These are phyloP conservation scores for Brachypodius melanocephalos DNA, from an alignment of 2,113 vertebrate genomes.

Conservation along the genomic window DNA sequence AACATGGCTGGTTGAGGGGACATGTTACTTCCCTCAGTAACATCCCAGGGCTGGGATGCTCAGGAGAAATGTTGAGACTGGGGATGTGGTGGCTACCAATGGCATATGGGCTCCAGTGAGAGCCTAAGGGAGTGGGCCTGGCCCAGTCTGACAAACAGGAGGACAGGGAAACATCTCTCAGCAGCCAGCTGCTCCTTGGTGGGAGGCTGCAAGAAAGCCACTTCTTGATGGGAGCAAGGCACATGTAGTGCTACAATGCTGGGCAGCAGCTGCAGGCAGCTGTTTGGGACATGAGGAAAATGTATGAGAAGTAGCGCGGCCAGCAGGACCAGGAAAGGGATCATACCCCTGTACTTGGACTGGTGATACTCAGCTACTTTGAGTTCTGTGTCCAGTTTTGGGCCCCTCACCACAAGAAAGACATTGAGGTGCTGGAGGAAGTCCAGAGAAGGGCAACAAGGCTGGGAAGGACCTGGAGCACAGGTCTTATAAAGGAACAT, in stretches of 20 bases:
- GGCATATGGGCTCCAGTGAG: fast-evolving
- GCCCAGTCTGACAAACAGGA: neutral
- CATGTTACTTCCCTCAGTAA: neutral
- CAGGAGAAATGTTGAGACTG: neutral
- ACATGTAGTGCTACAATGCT: fast-evolving
- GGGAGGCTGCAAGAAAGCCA: neutral
- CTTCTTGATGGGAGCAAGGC: neutral
- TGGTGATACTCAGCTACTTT: neutral
- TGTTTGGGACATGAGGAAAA: neutral
- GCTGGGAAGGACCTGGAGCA: neutral
- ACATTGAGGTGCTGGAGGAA: neutral
- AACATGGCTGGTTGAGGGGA: fast-evolving
- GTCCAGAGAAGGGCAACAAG: neutral
- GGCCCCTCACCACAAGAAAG: neutral
- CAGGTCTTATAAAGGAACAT: fast-evolving
- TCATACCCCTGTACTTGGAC: neutral
- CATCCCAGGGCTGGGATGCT: neutral
- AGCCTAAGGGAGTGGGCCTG: neutral
- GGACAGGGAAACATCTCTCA: neutral
- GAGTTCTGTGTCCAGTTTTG: neutral
- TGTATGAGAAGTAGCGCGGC: neutral
- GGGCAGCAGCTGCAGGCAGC: neutral
- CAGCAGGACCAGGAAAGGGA: neutral
- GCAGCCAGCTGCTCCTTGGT: neutral
- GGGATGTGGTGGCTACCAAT: neutral